A percentile compares a stretch with the other conserved stretches of the same genome.
phyloP scores from a whole-genome alignment of 1,140 invertebrate genomes.

The Eupeodes corollae region DNA sequence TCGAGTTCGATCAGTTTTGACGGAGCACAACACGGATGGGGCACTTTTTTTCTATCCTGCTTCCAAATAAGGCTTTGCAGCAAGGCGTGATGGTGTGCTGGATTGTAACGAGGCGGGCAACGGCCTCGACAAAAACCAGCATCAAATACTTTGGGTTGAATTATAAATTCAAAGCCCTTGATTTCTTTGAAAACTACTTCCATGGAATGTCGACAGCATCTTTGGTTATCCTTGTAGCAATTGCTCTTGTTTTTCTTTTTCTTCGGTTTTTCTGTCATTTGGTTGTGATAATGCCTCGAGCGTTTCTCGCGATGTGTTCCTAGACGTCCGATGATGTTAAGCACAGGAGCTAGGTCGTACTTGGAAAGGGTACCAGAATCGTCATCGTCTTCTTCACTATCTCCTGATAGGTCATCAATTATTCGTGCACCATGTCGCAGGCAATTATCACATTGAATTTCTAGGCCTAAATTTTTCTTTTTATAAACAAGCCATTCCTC shows the following conservation, averaged over 20 bases:
- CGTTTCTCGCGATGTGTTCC: slow-evolving; percentile 9
- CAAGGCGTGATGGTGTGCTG: slow-evolving; percentile 59
- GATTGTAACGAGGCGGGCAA: slow-evolving; percentile 56
- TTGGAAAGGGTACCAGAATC: neutral
- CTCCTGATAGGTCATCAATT: slow-evolving; percentile 19
- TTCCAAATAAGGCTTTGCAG: slow-evolving; percentile 58
- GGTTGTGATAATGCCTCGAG: neutral
- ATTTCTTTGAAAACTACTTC: slow-evolving; percentile 55
- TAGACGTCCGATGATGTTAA: slow-evolving; percentile 39
- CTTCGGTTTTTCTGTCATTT: slow-evolving; percentile 12
- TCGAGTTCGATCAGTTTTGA: slow-evolving; percentile 54
- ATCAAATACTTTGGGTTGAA: slow-evolving; percentile 59
- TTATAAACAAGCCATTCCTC: slow-evolving; percentile 38
- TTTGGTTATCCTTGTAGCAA: slow-evolving; percentile 41
- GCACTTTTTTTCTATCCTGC: slow-evolving; percentile 44
- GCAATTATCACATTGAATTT: slow-evolving; percentile 40
- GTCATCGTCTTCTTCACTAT: neutral
- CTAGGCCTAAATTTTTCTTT: slow-evolving; percentile 39
- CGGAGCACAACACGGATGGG: slow-evolving; percentile 60
- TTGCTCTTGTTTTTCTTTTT: slow-evolving; percentile 38
- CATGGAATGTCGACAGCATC: slow-evolving; percentile 55
- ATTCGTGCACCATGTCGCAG: slow-evolving; percentile 23
- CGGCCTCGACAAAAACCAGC: slow-evolving; percentile 60
- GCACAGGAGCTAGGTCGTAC: slow-evolving; percentile 26
- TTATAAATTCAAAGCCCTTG: slow-evolving; percentile 54